Conservation (phyloP, 2,888 invertebrate species). For the Habroteleia sp. region DNA sequence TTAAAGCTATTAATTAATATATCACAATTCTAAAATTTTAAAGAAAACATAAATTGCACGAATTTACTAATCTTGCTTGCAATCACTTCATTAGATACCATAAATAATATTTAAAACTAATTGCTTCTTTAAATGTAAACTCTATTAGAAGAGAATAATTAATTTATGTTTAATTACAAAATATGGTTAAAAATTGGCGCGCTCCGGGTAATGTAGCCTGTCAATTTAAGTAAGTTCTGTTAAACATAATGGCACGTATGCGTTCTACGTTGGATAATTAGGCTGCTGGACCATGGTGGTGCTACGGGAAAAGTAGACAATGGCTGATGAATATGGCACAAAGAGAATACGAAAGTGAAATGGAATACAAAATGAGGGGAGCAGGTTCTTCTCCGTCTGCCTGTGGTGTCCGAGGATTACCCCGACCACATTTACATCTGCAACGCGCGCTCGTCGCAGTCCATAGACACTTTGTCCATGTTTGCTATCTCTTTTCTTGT, state of each 20-base stretch:
- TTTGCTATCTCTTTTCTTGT: slow-evolving; percentile 55
- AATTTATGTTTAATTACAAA: neutral
- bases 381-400: slow-evolving; percentile 68
- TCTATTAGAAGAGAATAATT: too few relatives aligned
- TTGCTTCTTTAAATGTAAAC: too few relatives aligned
- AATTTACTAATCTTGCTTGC: too few relatives aligned
- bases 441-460: slow-evolving; percentile 45
- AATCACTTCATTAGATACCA: too few relatives aligned
- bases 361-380: slow-evolving; percentile 79
- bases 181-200: slow-evolving; percentile 32
- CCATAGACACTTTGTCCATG: slow-evolving; percentile 65
- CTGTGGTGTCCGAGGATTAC: slow-evolving; percentile 65
- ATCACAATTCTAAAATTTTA: too few relatives aligned
- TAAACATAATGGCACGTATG: slow-evolving; percentile 45
- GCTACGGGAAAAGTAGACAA: slow-evolving; percentile 76
- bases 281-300: slow-evolving; percentile 63
- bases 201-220: slow-evolving; percentile 41
- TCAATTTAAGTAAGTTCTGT: slow-evolving; percentile 69
- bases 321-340: slow-evolving; percentile 72
- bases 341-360: slow-evolving; percentile 79
- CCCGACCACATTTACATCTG: slow-evolving; percentile 66
- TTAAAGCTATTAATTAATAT: too few relatives aligned
- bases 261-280: slow-evolving; percentile 66
- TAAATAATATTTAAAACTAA: too few relatives aligned
- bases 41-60: too few relatives aligned